Conservation (phyloP, 1,140 invertebrate genomes). For the Zaprionus gabonicus region DNA sequence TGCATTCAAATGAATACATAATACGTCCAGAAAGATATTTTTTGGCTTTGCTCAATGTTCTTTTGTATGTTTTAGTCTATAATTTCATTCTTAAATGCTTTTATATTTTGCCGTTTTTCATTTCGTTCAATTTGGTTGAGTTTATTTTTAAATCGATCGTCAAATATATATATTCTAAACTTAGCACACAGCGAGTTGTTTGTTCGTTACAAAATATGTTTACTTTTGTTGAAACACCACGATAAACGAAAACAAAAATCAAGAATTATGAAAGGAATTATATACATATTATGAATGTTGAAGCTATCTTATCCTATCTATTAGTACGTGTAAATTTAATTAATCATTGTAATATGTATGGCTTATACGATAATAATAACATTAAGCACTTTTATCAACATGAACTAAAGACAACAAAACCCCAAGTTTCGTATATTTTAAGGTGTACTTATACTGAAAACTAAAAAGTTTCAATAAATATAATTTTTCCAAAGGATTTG, state of each 20-base stretch:
- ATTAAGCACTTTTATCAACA: too few relatives aligned
- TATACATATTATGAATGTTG: neutral
- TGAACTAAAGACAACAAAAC: too few relatives aligned
- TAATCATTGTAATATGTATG: too few relatives aligned
- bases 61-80: constrained; percentile 28
- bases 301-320: too few relatives aligned
- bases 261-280: constrained; percentile 31
- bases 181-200: constrained; percentile 57
- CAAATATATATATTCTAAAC: constrained; percentile 65
- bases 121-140: constrained; percentile 64
- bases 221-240: constrained; percentile 34
- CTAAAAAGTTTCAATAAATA: too few relatives aligned
- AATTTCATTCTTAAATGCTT: constrained; percentile 61
- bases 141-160: constrained; percentile 66
- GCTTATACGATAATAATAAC: neutral
- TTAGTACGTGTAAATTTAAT: too few relatives aligned
- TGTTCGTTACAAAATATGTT: constrained; percentile 71
- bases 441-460: too few relatives aligned
- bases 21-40: neutral
- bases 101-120: constrained; percentile 52
- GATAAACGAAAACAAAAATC: constrained; percentile 34
- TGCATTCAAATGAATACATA: neutral
- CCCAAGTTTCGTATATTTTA: too few relatives aligned
- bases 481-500: too few relatives aligned
- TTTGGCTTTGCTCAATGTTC: neutral